These are phyloP conservation scores for Anomalospiza imberbis DNA, from an alignment of 2,797 vertebrate genomes.

Conservation along the genomic window DNA sequence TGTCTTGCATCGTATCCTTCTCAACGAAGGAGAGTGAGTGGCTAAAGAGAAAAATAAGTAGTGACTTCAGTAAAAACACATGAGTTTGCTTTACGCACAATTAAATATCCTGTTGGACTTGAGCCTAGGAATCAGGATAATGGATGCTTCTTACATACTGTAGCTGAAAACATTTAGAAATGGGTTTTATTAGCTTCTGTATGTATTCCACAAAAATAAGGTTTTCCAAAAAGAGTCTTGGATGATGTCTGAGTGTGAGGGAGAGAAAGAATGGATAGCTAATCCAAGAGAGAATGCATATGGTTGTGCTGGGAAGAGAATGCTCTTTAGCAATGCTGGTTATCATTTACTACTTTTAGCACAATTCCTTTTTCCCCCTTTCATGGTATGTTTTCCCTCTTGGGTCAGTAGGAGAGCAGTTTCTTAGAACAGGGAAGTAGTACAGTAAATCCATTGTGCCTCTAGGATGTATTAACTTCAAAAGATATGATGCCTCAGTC, in stretches of 20 bases:
- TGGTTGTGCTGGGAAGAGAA: not conserved
- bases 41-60: not conserved
- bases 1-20: not conserved
- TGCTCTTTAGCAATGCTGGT: not conserved
- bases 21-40: not conserved
- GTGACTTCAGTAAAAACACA: not conserved
- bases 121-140: not conserved
- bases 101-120: not conserved
- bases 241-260: not conserved
- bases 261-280: not conserved
- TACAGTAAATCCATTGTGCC: conserved; percentile 56
- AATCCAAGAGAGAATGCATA: not conserved
- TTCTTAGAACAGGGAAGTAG: not conserved
- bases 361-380: not conserved
- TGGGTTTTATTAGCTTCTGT: not conserved
- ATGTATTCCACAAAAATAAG: not conserved
- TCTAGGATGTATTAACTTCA: conserved; percentile 25
- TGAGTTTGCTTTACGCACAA: not conserved
- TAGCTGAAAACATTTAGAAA: not conserved
- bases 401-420: not conserved
- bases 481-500: not conserved
- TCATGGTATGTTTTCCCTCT: not conserved
- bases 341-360: not conserved
- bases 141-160: not conserved
- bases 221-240: not conserved